Evolutionary conservation across 1,140 invertebrate species (phyloP), one percentile per base, ranked within the genome.

Genomic region (Drosophila sproati): DNA sequence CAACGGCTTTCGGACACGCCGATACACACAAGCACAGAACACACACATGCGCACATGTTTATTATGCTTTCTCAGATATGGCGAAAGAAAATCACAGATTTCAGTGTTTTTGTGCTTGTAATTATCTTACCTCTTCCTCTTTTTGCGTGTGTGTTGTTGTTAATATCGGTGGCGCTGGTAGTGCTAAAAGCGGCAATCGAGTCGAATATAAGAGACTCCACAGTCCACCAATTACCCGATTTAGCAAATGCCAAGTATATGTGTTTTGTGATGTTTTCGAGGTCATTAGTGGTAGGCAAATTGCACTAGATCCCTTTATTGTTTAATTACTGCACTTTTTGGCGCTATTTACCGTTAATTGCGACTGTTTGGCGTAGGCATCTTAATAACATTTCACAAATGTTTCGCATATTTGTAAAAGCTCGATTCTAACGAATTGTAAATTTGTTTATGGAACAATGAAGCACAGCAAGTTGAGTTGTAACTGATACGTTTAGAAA

Each of bases 101-200:
- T 68, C 39, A 39, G 7, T 43, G n/a, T 41, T 10, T 48, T 41
- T 67, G 39, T 28, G 43, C 35, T 54, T 55, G 50, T 59, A 34
- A 41, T 56, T 88, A 80, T 88, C 83, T 88, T 80, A 88, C 83
- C 85, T 76, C 74, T 86, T 75, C 71, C 20, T 77, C 66, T 55
- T 52, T 29, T 8, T 57, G 51, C 2, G 7, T 34, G n/a, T 3
- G 47, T 56, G 45, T 28, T 39, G 12, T 52, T 70, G 28, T 29
- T 61, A 50, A 32, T 61, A 63, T 20, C 7, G 70, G 47, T 4
- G 80, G 70, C n/a, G 80, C 66, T 39, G 80, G 74, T 37, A 89
- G 56, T 5, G 85, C 78, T 51, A 76, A 47, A 52, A 63, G 73
- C 7, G 73, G 73, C 35, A 78, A 85, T 41, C 51, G 61, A 35